Evolutionary conservation across 2,797 vertebrate genomes (phyloP).

Genomic region (Lutjanus argentimaculatus): DNA sequence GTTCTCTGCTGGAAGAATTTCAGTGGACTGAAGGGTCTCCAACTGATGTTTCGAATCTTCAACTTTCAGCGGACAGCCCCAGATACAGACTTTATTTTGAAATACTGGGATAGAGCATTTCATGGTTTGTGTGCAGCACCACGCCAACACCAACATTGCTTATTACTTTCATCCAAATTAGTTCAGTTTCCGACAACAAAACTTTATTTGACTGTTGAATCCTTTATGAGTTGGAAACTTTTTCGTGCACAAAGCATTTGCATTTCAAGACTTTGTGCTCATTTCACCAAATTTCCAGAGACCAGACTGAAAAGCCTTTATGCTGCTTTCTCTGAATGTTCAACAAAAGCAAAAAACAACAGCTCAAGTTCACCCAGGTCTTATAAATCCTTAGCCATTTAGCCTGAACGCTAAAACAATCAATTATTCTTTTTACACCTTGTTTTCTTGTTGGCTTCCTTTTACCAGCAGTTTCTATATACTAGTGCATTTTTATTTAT

Average conservation of each 20-base stretch:
- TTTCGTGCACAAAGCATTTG: constrained; percentile 9
- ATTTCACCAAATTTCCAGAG: constrained; percentile 19
- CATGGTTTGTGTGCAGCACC: neutral
- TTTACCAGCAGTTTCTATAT: constrained; percentile 16
- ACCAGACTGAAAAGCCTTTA: constrained; percentile 2
- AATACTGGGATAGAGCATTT: constrained; percentile 1
- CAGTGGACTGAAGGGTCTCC: too few relatives aligned
- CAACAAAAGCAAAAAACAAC: constrained; percentile 21
- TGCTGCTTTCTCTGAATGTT: constrained; percentile 22
- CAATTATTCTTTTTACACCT: constrained; percentile 46
- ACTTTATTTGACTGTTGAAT: neutral
- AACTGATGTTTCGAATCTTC: too few relatives aligned
- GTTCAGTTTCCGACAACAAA: neutral
- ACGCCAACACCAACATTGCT: neutral
- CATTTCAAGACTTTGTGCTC: constrained; percentile 34
- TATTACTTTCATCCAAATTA: constrained; percentile 10
- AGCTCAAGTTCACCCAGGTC: constrained; percentile 16
- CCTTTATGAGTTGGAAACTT: neutral
- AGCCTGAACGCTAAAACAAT: constrained; percentile 38
- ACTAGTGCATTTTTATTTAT: constrained; percentile 41
- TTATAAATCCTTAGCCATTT: constrained; percentile 40
- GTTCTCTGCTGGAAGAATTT: too few relatives aligned
- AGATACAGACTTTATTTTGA: neutral
- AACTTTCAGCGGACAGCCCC: too few relatives aligned
- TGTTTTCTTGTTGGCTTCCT: constrained; percentile 41